Evolutionary conservation across 2,797 vertebrate species (phyloP).

Genomic region (Coracias cyanogaster): DNA sequence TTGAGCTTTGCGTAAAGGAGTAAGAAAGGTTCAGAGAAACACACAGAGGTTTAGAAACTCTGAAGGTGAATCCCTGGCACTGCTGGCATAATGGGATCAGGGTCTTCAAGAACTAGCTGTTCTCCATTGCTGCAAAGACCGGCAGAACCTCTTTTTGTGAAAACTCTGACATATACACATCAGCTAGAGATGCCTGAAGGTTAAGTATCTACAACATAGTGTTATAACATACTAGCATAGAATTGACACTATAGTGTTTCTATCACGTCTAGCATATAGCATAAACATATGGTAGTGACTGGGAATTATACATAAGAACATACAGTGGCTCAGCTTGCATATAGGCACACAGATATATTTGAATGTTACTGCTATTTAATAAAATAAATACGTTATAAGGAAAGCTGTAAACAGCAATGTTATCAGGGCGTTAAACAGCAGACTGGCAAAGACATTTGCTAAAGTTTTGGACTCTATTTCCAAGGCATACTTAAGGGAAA

Average conservation of each 20-base stretch:
- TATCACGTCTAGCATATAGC: background rate
- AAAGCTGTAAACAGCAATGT: background rate
- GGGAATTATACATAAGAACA: background rate
- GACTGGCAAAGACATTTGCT: background rate
- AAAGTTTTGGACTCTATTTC: conserved; percentile 20
- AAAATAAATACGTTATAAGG: background rate
- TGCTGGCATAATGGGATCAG: background rate
- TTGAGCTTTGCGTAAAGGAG: background rate
- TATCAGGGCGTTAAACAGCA: conserved; percentile 15
- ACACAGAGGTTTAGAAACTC: background rate
- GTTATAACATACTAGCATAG: background rate
- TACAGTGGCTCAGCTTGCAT: background rate
- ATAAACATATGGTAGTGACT: background rate
- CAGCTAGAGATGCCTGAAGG: background rate
- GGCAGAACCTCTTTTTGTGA: background rate
- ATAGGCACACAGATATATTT: background rate
- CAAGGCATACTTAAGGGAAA: background rate
- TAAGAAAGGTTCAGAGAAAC: background rate
- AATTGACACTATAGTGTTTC: background rate
- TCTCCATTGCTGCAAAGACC: background rate
- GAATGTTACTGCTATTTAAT: conserved; percentile 2
- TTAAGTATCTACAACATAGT: background rate
- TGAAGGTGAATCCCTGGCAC: background rate
- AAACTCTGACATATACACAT: background rate
- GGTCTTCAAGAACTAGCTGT: background rate